Evolutionary conservation across 1,140 invertebrate genomes (phyloP), one percentile per base, ranked within the genome.

Genomic region (Rhagoletis zephyria): DNA sequence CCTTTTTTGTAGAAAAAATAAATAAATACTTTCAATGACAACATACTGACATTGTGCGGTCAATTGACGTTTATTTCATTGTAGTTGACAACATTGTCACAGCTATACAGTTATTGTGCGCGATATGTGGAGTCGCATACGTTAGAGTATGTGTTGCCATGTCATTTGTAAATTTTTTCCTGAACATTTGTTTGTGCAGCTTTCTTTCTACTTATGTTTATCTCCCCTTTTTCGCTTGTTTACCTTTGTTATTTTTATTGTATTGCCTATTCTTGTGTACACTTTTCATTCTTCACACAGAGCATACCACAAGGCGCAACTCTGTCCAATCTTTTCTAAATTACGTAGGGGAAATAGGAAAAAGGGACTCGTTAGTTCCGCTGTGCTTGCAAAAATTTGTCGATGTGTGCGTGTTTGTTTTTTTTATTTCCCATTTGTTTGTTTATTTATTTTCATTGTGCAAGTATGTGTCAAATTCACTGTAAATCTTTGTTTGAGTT

Each of bases 11-110:
- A 30, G 16, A 64, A 64, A 64, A 16, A 64, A 64, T 3, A 30
- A 30, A 30, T 0, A 64, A 64, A 64, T n/a, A 64, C 9, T 14
- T 14, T 12, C 0, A 48, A 9, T n/a, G 16, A 77, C 45, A 48
- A 0, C 12, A 85, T 77, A 87, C 61, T 88, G 88, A 88, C 88
- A 88, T 88, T 88, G 88, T 88, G 87, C 70, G 88, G 88, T 88
- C 88, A 88, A 88, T 88, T 88, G 88, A 87, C 88, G 67, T 88
- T 88, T 88, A 88, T 87, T 88, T 85, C 74, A 87, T 88, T 88
- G 88, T 70, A 30, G 30, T 1, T 30, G 30, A 30, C 30, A 30
- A 30, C 30, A 30, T 30, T 30, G 30, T 30, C 30, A 30, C 30
- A 30, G 30, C 30, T 30, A 30, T 30, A 30, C 30, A 30, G 30